Evolutionary conservation across 2,113 vertebrate genomes (phyloP).

Genomic region (Zosterops borbonicus): DNA sequence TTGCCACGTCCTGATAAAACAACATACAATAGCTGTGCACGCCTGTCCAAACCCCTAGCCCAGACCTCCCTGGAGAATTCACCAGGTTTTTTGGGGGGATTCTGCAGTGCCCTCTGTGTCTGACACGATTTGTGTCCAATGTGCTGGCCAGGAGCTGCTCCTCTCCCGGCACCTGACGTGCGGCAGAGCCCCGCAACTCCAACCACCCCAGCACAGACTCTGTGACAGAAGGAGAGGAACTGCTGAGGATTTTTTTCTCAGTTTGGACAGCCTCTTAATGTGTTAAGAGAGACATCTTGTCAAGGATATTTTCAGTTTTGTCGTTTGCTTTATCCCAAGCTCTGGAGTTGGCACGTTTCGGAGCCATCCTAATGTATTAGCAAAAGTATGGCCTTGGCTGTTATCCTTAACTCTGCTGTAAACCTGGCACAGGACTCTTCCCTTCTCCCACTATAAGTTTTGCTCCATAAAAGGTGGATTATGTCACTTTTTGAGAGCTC

Average conservation of each 20-base stretch:
- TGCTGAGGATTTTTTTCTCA: conserved; percentile 18
- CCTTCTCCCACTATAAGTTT: not conserved
- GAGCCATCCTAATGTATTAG: conserved; percentile 34
- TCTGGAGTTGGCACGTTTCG: not conserved
- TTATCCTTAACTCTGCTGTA: not conserved
- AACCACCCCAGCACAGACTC: conserved; percentile 22
- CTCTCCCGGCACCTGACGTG: fast-evolving
- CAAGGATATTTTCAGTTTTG: conserved; percentile 57
- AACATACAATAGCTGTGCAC: fast-evolving
- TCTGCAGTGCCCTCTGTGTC: not conserved
- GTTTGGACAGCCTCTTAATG: conserved; percentile 47
- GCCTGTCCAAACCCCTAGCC: not conserved
- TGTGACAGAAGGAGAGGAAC: conserved; percentile 56
- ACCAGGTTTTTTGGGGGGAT: too few species aligned
- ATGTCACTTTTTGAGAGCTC: not conserved
- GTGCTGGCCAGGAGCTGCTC: not conserved
- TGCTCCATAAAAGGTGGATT: not conserved
- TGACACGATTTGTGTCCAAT: fast-evolving
- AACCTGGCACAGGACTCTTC: not conserved
- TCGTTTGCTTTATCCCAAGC: conserved; percentile 14
- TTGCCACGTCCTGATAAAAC: fast-evolving
- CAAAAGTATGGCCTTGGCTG: conserved; percentile 11
- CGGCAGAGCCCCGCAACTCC: not conserved
- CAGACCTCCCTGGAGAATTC: not conserved
- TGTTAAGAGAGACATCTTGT: conserved; percentile 58